A percentile compares a stretch with the other conserved stretches of the same genome.
These are phyloP conservation scores for Euura saliciscinereae DNA, from an alignment of 1,140 invertebrate genomes.

Conservation along the genomic window DNA sequence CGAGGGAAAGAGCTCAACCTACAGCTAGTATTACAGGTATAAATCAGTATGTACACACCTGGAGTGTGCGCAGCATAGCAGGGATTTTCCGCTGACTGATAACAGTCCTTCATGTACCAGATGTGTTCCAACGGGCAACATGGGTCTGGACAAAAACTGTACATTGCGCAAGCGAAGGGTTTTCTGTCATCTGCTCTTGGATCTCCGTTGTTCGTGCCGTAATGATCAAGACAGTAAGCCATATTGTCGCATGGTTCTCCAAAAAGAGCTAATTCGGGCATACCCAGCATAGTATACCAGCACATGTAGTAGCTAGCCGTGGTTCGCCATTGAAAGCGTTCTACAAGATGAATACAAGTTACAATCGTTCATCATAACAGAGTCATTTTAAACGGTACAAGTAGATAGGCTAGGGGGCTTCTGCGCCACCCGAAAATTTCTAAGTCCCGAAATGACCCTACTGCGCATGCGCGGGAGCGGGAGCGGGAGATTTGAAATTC, in stretches of 20 bases:
- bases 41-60: slow-evolving; percentile 28
- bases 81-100: slow-evolving; percentile 52
- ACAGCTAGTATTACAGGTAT: not conserved
- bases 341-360: slow-evolving; percentile 26
- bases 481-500: too few species aligned
- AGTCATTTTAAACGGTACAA: too few species aligned
- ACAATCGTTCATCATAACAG: too few species aligned
- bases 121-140: slow-evolving; percentile 64
- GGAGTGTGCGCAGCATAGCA: slow-evolving; percentile 50
- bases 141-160: slow-evolving; percentile 72
- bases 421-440: too few species aligned
- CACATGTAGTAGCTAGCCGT: slow-evolving; percentile 72
- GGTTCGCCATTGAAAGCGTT: slow-evolving; percentile 66
- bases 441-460: too few species aligned
- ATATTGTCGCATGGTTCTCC: slow-evolving; percentile 67
- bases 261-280: slow-evolving; percentile 57
- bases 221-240: slow-evolving; percentile 61
- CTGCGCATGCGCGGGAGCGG: too few species aligned
- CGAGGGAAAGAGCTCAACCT: slow-evolving; percentile 29
- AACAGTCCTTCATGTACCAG: slow-evolving; percentile 47
- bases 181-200: slow-evolving; percentile 61
- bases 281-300: slow-evolving; percentile 66
- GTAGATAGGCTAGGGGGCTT: too few species aligned
- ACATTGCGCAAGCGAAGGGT: slow-evolving; percentile 65
- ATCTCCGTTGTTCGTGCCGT: slow-evolving; percentile 54